phyloP scores from a whole-genome alignment of 1,140 invertebrate genomes.

The Leptinotarsa texana region DNA sequence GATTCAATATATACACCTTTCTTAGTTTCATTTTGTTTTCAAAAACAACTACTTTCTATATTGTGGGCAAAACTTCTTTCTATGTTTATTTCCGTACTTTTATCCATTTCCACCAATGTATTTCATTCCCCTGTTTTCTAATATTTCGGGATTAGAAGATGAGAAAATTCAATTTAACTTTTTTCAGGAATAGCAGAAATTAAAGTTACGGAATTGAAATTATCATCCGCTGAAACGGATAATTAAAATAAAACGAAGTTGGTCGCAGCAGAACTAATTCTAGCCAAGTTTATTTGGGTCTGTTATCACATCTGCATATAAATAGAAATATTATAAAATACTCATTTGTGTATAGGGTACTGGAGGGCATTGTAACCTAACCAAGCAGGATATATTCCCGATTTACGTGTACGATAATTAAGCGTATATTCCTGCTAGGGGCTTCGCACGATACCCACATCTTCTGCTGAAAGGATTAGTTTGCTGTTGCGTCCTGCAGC shows the following conservation, averaged over 20 bases:
- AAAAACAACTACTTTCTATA: too few relatives aligned
- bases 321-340: constrained; percentile 40
- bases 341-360: constrained; percentile 16
- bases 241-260: constrained; percentile 10
- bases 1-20: too few relatives aligned
- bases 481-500: not conserved
- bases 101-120: too few relatives aligned
- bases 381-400: constrained; percentile 16
- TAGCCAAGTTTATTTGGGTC: constrained; percentile 17
- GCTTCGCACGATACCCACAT: not conserved
- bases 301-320: constrained; percentile 40
- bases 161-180: too few relatives aligned
- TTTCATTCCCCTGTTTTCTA: too few relatives aligned
- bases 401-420: not conserved
- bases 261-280: constrained; percentile 14
- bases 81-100: too few relatives aligned
- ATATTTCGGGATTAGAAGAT: too few relatives aligned
- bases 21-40: too few relatives aligned
- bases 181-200: constrained; percentile 7
- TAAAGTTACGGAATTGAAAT: constrained; percentile 1
- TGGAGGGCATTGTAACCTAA: constrained; percentile 24
- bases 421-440: not conserved
- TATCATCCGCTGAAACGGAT: constrained; percentile 11
- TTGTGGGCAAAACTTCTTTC: too few relatives aligned
- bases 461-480: not conserved